Evolutionary conservation across 1,140 invertebrate genomes (phyloP).

Genomic region (Mactra quadrangularis): DNA sequence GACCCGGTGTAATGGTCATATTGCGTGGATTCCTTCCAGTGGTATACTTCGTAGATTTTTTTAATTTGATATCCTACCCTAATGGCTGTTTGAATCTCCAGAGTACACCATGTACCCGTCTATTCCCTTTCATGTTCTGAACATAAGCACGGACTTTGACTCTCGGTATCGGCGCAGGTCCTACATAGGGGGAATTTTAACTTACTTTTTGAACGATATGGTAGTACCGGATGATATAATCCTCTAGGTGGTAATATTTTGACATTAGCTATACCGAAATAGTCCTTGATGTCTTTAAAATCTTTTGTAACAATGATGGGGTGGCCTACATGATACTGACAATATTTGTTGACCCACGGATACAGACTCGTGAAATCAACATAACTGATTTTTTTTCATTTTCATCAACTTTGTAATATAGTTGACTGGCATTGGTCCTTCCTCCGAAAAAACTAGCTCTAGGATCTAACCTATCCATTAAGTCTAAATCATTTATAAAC

Average conservation of each 20-base stretch:
- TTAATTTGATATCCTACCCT: constrained; percentile 78
- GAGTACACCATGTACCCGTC: constrained; percentile 80
- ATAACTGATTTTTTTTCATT: too few species aligned
- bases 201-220: constrained; percentile 22
- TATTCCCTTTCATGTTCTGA: constrained; percentile 69
- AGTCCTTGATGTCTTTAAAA: constrained; percentile 51
- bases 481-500: constrained; percentile 52
- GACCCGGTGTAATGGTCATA: neutral
- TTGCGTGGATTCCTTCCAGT: constrained; percentile 68
- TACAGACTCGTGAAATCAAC: constrained; percentile 19
- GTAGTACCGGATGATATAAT: constrained; percentile 59
- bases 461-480: constrained; percentile 57
- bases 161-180: constrained; percentile 27
- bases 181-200: constrained; percentile 25
- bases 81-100: constrained; percentile 80
- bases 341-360: too few species aligned
- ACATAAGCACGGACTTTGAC: constrained; percentile 3
- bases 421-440: constrained; percentile 76
- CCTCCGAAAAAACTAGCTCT: constrained; percentile 80
- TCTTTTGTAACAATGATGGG: too few species aligned
- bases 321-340: too few species aligned
- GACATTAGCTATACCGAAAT: too few species aligned
- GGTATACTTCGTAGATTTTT: constrained; percentile 80
- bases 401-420: constrained; percentile 68
- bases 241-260: too few species aligned